phyloP scores from a whole-genome alignment of 2,113 vertebrate genomes.

The Strix uralensis region DNA sequence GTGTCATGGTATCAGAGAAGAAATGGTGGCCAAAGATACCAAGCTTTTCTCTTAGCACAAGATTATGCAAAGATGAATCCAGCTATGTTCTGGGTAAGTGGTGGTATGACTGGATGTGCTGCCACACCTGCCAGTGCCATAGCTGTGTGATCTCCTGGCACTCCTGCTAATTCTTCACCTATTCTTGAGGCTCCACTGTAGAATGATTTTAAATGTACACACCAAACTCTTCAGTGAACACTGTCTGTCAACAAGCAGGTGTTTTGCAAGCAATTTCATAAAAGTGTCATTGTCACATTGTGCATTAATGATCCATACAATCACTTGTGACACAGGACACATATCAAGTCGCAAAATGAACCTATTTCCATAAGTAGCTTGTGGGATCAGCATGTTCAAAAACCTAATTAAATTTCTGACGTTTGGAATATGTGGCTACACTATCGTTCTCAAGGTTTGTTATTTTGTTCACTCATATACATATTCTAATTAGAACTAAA shows the following conservation, averaged over 20 bases:
- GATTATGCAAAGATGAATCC: neutral
- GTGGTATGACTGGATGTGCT: accelerated
- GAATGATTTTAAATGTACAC: neutral
- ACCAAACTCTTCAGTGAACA: neutral
- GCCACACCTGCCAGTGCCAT: neutral
- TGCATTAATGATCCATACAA: neutral
- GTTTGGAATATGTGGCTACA: neutral
- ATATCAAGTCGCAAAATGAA: neutral
- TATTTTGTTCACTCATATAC: neutral
- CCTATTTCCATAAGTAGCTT: neutral
- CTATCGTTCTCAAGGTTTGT: neutral
- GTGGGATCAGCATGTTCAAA: neutral
- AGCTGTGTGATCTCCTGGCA: neutral
- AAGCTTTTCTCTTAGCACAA: neutral
- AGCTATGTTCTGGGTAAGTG: neutral
- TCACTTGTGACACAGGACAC: neutral
- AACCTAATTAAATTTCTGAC: neutral
- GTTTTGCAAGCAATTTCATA: neutral
- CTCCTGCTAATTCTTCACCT: neutral
- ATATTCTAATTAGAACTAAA: neutral
- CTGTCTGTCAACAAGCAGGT: neutral
- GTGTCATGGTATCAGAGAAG: neutral
- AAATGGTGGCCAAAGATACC: neutral
- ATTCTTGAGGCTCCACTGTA: neutral
- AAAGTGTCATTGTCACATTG: neutral